phyloP scores from a whole-genome alignment of 2,797 vertebrate genomes.

The Coregonus sp. region DNA sequence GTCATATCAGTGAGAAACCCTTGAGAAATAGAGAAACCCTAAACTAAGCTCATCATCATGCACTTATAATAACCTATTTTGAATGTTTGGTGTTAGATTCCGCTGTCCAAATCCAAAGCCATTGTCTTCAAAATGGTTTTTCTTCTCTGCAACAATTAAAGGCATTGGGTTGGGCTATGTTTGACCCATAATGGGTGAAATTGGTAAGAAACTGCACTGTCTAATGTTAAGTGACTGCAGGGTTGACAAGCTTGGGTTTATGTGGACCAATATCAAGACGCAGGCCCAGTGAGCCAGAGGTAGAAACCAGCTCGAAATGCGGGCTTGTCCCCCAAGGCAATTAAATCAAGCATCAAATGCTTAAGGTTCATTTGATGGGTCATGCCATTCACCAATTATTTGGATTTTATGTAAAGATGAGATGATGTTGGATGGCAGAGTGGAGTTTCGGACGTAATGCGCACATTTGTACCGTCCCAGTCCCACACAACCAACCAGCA shows the following conservation, averaged over 20 bases:
- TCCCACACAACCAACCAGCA: conserved; percentile 62
- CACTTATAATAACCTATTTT: background rate
- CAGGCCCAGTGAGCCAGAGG: conserved; percentile 66
- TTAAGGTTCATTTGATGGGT: conserved; percentile 71
- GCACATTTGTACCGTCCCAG: conserved; percentile 48
- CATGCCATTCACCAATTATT: conserved; percentile 78
- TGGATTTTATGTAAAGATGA: conserved; percentile 79
- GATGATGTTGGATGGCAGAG: conserved; percentile 72
- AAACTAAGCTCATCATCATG: background rate
- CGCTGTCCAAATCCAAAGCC: background rate
- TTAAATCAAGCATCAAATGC: conserved; percentile 71
- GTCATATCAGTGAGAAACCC: background rate
- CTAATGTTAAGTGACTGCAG: conserved; percentile 62
- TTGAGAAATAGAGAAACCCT: background rate
- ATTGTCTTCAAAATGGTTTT: background rate
- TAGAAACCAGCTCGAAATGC: conserved; percentile 67
- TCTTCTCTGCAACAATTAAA: background rate
- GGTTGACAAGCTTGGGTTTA: conserved; percentile 65
- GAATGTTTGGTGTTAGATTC: background rate
- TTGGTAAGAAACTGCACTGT: conserved; percentile 65
- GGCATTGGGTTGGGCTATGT: conserved; percentile 1
- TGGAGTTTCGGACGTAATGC: conserved; percentile 58
- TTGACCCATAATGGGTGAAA: conserved; percentile 68
- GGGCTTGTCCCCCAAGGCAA: conserved; percentile 62
- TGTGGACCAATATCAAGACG: conserved; percentile 59